Evolutionary conservation across 1,140 invertebrate genomes (phyloP).

Genomic region (Sitophilus oryzae): DNA sequence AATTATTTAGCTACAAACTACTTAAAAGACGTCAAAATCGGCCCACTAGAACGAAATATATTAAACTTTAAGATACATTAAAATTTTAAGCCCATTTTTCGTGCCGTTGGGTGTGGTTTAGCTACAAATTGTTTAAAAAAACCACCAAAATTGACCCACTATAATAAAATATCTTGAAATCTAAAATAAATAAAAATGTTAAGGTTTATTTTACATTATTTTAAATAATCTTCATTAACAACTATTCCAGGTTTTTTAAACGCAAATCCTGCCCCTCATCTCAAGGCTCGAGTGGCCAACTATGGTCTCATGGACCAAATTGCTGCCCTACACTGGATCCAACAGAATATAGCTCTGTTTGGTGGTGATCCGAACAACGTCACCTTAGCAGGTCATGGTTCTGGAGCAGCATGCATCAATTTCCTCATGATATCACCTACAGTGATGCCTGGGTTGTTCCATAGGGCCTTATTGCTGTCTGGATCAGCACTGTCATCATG

Average conservation of each 20-base stretch:
- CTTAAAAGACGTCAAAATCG: too few relatives aligned
- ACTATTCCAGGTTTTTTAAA: constrained; percentile 76
- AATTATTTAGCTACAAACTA: too few relatives aligned
- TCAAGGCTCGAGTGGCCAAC: constrained; percentile 79
- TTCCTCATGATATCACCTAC: constrained; percentile 92
- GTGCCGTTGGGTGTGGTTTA: too few relatives aligned
- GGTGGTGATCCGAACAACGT: constrained; percentile 84
- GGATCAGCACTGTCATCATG: constrained; percentile 90
- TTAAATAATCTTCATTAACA: too few relatives aligned
- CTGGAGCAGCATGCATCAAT: constrained; percentile 91
- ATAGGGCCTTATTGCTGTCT: constrained; percentile 82
- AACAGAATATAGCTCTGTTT: constrained; percentile 85
- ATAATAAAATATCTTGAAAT: too few relatives aligned
- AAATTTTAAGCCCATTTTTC: too few relatives aligned
- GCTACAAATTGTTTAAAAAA: too few relatives aligned
- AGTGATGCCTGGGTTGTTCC: constrained; percentile 83
- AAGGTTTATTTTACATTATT: too few relatives aligned
- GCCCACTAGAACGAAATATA: too few relatives aligned
- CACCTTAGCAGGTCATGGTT: constrained; percentile 87
- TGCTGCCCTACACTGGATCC: constrained; percentile 84
- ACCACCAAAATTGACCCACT: too few relatives aligned
- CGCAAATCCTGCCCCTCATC: constrained; percentile 71
- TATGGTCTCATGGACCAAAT: constrained; percentile 93
- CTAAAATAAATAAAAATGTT: too few relatives aligned
- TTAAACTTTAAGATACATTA: too few relatives aligned